Evolutionary conservation across 2,888 invertebrate species (phyloP), one percentile per base, ranked within the genome.

Genomic region (Pachydiplax longipennis): DNA sequence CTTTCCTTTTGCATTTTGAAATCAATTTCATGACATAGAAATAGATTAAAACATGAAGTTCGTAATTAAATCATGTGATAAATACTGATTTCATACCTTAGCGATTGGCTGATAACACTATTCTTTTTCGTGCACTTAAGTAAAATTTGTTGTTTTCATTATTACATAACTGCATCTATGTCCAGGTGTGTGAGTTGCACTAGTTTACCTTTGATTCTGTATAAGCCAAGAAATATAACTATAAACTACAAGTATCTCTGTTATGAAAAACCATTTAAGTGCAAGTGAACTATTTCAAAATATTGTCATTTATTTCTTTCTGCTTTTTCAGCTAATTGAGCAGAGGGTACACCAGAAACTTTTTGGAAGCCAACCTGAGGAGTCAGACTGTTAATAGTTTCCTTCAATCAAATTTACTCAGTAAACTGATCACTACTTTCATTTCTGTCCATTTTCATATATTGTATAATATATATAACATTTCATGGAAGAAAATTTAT

Each of bases 301-400:
- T 53, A 31, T 83, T 31, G 8, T 22, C 10, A 13, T 58, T 61
- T 22, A 18, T 10, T n/a, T 65, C 18, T 87, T 61, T 37, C n/a
- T 37, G n/a, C 37, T 37, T 90, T 90, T 90, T 8, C 90, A 90
- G 90, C 80, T 80, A 90, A 90, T 90, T 90, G 90, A 90, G 90
- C 90, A 90, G 80, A 90, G 90, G 80, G 90, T 90, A n/a, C 90
- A 80, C 25, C 80, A 80, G 61, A 90, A 90, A 48, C 90, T 90
- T 37, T 87, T 87, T 61, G 87, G 87, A 40, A 87, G 61, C 12
- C 87, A 35, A 87, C 61, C 61, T 37, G 87, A 87, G 53, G 87
- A 87, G 61, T 87, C 87, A 37, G 61, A 87, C 61, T 87, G 87
- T 61, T 87, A 65, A 87, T 37, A 61, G n/a, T 22, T 58, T 83